phyloP scores from a whole-genome alignment of 1,140 invertebrate species.

The Cyrtorhinus lividipennis region DNA sequence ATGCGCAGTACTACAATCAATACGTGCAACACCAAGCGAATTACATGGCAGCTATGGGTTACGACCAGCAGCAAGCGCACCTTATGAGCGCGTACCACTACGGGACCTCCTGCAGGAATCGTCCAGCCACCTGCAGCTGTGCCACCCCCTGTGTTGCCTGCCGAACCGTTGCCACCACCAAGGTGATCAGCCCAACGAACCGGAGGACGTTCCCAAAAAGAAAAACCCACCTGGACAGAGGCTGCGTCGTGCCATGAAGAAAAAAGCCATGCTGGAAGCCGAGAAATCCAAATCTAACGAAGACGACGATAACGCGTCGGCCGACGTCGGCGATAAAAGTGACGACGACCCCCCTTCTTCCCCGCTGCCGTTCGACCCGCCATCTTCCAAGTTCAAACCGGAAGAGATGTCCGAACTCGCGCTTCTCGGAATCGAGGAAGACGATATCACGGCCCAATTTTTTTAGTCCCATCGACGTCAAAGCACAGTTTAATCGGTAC shows the following conservation, averaged over 20 bases:
- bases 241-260: slow-evolving; percentile 23
- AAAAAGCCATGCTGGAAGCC: slow-evolving; percentile 19
- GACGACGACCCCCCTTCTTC: background rate
- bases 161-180: background rate
- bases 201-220: slow-evolving; percentile 14
- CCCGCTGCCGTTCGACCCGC: slow-evolving; percentile 24
- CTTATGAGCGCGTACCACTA: background rate
- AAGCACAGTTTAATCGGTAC: no score
- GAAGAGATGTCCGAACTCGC: slow-evolving; percentile 45
- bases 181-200: background rate
- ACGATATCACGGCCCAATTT: slow-evolving; percentile 44
- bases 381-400: slow-evolving; percentile 28
- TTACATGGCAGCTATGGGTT: background rate
- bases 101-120: background rate
- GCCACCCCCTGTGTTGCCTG: background rate
- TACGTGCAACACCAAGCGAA: background rate
- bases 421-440: slow-evolving; percentile 50
- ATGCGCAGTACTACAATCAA: background rate
- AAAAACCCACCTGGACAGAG: slow-evolving; percentile 25
- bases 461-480: no score
- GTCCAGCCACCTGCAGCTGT: background rate
- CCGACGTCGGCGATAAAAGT: background rate
- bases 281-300: slow-evolving; percentile 15
- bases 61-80: background rate
- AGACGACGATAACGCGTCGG: background rate